These are phyloP conservation scores for Conus ventricosus DNA, from an alignment of 1,140 invertebrate species.

Conservation along the genomic window DNA sequence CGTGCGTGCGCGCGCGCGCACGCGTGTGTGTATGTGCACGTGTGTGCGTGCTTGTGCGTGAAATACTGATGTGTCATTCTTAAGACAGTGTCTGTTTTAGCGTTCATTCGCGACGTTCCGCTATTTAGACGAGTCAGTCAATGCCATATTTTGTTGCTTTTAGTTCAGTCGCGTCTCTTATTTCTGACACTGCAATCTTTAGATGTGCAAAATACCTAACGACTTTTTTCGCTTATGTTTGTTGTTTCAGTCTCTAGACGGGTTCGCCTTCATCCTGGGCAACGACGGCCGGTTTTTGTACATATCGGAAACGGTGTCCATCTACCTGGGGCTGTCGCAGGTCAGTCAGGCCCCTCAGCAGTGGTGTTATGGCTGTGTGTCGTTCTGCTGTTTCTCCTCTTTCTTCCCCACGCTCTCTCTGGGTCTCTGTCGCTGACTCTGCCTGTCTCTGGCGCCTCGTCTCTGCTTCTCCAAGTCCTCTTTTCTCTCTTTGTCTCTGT, in stretches of 20 bases:
- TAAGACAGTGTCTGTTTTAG: too few relatives aligned
- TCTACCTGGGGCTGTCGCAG: constrained; percentile 98
- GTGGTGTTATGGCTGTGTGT: neutral
- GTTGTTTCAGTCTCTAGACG: constrained; percentile 91
- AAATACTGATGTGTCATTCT: too few relatives aligned
- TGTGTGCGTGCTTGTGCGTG: too few relatives aligned
- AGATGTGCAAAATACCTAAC: too few relatives aligned
- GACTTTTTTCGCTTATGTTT: too few relatives aligned
- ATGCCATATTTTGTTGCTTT: too few relatives aligned
- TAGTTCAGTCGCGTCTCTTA: too few relatives aligned
- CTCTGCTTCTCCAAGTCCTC: neutral
- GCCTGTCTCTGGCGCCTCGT: neutral
- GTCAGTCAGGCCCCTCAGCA: constrained; percentile 78
- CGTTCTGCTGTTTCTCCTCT: neutral
- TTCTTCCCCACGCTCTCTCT: neutral
- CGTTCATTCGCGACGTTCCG: too few relatives aligned
- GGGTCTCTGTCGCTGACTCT: neutral
- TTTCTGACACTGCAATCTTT: too few relatives aligned
- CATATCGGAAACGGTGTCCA: constrained; percentile 99
- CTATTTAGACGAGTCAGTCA: too few relatives aligned
- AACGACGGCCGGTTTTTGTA: constrained; percentile 97
- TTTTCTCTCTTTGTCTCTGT: neutral
- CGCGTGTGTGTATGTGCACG: too few relatives aligned
- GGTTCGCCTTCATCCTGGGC: constrained; percentile 94
- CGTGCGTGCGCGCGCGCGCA: too few relatives aligned